Conservation (phyloP, 1,140 invertebrate genomes). For the Littorina saxatilis region DNA sequence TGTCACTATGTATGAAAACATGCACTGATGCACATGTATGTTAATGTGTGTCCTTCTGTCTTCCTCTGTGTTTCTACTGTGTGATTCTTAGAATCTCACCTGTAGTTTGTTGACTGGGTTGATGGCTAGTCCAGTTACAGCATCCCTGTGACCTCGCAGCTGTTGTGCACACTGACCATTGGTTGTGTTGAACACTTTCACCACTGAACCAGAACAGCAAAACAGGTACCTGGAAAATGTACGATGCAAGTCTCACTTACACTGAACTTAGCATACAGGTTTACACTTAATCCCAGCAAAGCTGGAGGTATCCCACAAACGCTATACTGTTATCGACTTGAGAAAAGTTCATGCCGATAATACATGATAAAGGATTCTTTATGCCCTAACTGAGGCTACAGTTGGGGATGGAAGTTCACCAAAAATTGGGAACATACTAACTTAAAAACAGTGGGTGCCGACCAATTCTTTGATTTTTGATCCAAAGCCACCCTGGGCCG, state of each 20-base stretch:
- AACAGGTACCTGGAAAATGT: conserved; percentile 55
- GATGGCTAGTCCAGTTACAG: conserved; percentile 56
- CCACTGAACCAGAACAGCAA: conserved; percentile 50
- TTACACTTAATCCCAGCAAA: too few species aligned
- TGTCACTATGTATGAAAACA: too few species aligned
- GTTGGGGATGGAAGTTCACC: too few species aligned
- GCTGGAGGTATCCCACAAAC: too few species aligned
- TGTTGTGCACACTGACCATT: conserved; percentile 61
- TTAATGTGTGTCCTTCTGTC: too few species aligned
- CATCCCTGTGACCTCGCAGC: conserved; percentile 51
- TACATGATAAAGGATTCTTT: neutral
- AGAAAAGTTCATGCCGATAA: neutral
- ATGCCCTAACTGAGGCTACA: neutral
- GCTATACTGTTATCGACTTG: too few species aligned
- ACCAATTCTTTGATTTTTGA: too few species aligned
- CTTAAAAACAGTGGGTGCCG: too few species aligned
- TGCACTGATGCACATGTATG: too few species aligned
- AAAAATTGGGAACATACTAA: too few species aligned
- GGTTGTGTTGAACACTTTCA: conserved; percentile 57
- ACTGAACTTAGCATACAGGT: neutral
- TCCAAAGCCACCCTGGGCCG: too few species aligned
- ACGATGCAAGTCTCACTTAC: neutral
- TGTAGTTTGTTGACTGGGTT: conserved; percentile 62
- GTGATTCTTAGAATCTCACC: conserved; percentile 33
- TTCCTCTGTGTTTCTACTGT: too few species aligned